Evolutionary conservation across 2,888 invertebrate genomes (phyloP), one percentile per base, ranked within the genome.

Genomic region (Laothoe populi): DNA sequence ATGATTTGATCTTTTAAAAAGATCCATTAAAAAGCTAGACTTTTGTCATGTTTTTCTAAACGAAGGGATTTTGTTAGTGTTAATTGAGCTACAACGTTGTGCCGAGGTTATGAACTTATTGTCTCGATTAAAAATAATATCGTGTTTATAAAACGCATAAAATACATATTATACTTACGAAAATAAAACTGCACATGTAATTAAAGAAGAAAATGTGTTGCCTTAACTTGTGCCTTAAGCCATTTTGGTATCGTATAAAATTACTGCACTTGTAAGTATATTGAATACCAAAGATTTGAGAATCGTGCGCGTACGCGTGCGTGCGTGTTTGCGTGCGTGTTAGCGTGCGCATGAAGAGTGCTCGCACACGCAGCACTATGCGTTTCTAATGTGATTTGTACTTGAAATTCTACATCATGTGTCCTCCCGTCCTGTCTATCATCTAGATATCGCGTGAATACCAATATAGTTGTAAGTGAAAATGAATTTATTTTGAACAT

Each of bases 401-500:
- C 49, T 53, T 53, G 53, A 35, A 60, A 31, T 61, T 58, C 45
- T 38, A 23, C 58, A 57, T 57, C 62, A 48, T 58, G 23, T 49
- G 45, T 70, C 67, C 65, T 73, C 79, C 80, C 81, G 79, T 81
- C 81, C 83, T 77, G 73, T 75, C 81, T n/a, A n/a, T n/a, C n/a
- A n/a, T n/a, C n/a, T n/a, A 78, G 74, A 75, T 70, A 71, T 74
- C 72, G 78, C 74, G 83, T 81, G 82, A 86, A 85, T 86, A 88
- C 88, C 86, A 84, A 85, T 82, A 66, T 88, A 88, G 86, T 77
- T 69, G 66, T 89, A 90, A 88, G 88, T 71, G 74, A 81, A 86
- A 79, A 84, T 78, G 88, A 90, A 88, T 89, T 90, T 89, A 90
- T 84, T 62, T 60, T 82, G 76, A 84, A 81, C 78, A 81, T 83